Conservation (phyloP, 2,888 invertebrate genomes). For the Synergus gifuensis region DNA sequence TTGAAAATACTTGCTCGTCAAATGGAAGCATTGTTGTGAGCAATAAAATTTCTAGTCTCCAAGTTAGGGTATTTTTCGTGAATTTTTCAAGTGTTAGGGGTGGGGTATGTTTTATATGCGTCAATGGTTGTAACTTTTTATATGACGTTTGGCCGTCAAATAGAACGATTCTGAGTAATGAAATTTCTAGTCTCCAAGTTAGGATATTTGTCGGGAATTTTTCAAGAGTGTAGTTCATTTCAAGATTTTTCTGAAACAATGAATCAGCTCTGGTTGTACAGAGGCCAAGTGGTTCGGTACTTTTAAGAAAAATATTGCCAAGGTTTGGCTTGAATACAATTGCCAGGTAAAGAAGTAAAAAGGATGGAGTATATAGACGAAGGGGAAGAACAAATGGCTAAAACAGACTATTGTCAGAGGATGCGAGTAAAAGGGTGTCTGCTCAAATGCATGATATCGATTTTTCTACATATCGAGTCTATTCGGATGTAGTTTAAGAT, state of each 20-base stretch:
- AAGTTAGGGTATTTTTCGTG: too few species aligned
- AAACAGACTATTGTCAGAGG: conserved; percentile 44
- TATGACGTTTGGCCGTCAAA: neutral
- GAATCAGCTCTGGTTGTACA: conserved; percentile 56
- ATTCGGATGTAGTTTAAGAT: conserved; percentile 41
- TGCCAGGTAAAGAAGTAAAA: conserved; percentile 35
- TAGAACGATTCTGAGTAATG: too few species aligned
- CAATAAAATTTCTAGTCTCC: too few species aligned
- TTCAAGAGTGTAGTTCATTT: conserved; percentile 25
- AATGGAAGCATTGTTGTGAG: too few species aligned
- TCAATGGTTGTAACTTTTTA: too few species aligned
- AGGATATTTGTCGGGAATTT: too few species aligned
- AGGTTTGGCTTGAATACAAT: conserved; percentile 19
- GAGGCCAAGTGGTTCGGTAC: conserved; percentile 28
- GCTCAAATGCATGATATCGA: conserved; percentile 65
- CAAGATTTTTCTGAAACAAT: conserved; percentile 52
- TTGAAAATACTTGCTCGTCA: too few species aligned
- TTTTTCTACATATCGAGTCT: conserved; percentile 58
- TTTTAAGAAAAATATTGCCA: conserved; percentile 25
- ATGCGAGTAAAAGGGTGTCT: conserved; percentile 62
- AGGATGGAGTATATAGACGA: conserved; percentile 39
- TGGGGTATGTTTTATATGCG: too few species aligned
- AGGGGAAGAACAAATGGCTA: conserved; percentile 44
- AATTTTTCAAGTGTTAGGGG: too few species aligned
- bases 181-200: too few species aligned